Conservation (phyloP, 2,888 invertebrate species). For the Baccha elongata region DNA sequence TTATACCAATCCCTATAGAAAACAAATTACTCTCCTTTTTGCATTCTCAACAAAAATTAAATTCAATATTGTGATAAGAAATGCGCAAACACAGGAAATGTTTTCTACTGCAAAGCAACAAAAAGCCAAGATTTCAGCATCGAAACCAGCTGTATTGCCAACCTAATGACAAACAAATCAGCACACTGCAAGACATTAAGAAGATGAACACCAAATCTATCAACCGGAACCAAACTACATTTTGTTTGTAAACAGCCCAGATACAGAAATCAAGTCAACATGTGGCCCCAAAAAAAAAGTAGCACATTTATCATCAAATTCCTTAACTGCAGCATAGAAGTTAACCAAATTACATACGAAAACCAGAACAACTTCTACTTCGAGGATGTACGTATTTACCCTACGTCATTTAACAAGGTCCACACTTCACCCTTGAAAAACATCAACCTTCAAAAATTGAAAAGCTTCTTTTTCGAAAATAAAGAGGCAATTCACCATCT, state of each 20-base stretch:
- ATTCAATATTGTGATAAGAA: constrained; percentile 3
- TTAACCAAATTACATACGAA: constrained; percentile 2
- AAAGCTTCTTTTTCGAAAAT: neutral
- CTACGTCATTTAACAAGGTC: neutral
- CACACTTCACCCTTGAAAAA: neutral
- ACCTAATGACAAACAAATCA: constrained; percentile 5
- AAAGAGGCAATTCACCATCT: neutral
- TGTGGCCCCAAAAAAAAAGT: neutral
- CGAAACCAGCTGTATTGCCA: neutral
- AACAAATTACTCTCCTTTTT: constrained; percentile 8
- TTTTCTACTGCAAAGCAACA: neutral
- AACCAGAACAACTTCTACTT: neutral
- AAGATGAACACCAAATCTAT: neutral
- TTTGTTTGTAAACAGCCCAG: neutral
- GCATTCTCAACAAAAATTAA: neutral
- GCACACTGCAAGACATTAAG: neutral
- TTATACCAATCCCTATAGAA: constrained; percentile 5
- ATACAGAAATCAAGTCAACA: neutral
- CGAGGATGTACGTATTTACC: neutral
- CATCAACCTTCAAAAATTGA: neutral
- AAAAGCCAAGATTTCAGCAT: constrained; percentile 1
- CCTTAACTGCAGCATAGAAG: constrained; percentile 12
- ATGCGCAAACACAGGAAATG: neutral
- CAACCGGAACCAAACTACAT: constrained; percentile 7
- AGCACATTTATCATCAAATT: neutral